phyloP scores from a whole-genome alignment of 2,888 invertebrate genomes.

The Acanthosepion pharaonis region DNA sequence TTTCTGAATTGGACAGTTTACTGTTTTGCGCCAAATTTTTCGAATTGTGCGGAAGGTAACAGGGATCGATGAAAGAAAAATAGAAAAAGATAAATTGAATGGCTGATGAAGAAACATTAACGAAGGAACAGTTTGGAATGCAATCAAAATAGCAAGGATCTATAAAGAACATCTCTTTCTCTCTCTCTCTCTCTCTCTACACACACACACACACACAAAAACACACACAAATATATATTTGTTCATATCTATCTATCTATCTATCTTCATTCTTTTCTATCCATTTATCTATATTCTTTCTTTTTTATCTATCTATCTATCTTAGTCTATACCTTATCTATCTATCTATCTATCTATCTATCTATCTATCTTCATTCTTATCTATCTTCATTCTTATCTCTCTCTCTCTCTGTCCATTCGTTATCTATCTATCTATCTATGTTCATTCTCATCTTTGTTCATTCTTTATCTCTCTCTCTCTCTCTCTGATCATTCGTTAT shows the following conservation, averaged over 20 bases:
- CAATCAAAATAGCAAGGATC: background rate
- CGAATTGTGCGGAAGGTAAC: background rate
- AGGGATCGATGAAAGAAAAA: background rate
- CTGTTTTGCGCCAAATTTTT: background rate
- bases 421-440: too few relatives aligned
- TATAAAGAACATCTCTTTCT: background rate
- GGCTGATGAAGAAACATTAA: background rate
- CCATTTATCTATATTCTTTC: too few relatives aligned
- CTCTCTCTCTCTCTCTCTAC: too few relatives aligned
- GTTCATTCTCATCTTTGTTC: background rate
- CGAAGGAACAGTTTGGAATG: background rate
- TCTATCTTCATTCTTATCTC: background rate
- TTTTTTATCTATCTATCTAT: constrained; percentile 14
- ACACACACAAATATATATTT: too few relatives aligned
- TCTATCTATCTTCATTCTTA: background rate
- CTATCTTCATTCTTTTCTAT: background rate
- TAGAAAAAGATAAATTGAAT: background rate
- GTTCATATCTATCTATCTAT: background rate
- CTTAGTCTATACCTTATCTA: too few relatives aligned
- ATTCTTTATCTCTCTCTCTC: background rate
- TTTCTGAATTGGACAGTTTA: background rate
- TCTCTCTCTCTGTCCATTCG: background rate
- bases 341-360: constrained; percentile 33
- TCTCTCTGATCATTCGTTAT: background rate
- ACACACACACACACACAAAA: too few relatives aligned